Evolutionary conservation across 1,140 invertebrate genomes (phyloP).

Genomic region (Magallana gigas): DNA sequence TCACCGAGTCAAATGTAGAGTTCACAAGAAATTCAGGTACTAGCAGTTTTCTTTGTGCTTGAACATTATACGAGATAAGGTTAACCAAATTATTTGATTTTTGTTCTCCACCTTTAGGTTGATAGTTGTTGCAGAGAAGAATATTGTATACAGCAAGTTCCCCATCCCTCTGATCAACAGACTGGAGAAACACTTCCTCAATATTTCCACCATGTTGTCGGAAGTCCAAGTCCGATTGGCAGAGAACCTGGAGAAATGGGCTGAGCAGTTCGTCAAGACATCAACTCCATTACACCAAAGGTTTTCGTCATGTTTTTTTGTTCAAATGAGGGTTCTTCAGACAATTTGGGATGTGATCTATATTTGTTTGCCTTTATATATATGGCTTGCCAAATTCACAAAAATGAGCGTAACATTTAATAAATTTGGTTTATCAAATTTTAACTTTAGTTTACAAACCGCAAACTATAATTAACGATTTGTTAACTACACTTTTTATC

Average conservation of each 20-base stretch:
- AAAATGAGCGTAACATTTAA: too few species aligned
- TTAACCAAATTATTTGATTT: too few species aligned
- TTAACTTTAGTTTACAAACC: too few species aligned
- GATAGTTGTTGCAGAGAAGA: conserved; percentile 76
- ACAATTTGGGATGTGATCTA: too few species aligned
- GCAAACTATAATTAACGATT: too few species aligned
- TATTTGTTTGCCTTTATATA: too few species aligned
- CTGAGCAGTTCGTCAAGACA: conserved; percentile 56
- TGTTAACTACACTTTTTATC: too few species aligned
- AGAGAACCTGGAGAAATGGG: conserved; percentile 68
- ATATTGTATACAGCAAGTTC: conserved; percentile 74
- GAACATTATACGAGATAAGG: background rate
- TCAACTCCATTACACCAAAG: background rate
- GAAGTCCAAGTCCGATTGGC: conserved; percentile 61
- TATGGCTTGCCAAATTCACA: too few species aligned
- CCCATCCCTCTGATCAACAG: conserved; percentile 78
- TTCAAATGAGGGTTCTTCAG: too few species aligned
- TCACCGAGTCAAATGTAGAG: conserved; percentile 76
- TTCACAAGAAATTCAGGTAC: conserved; percentile 72
- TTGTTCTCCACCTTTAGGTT: conserved; percentile 56
- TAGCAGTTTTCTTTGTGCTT: background rate
- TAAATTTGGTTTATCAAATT: too few species aligned
- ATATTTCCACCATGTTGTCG: conserved; percentile 69
- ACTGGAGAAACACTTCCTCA: conserved; percentile 76
- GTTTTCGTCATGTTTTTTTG: too few species aligned